Percentiles rank a stretch among this genome's conserved stretches.
Evolutionary conservation across 2,888 invertebrate genomes (phyloP).

Genomic region (Rutpela maculata): DNA sequence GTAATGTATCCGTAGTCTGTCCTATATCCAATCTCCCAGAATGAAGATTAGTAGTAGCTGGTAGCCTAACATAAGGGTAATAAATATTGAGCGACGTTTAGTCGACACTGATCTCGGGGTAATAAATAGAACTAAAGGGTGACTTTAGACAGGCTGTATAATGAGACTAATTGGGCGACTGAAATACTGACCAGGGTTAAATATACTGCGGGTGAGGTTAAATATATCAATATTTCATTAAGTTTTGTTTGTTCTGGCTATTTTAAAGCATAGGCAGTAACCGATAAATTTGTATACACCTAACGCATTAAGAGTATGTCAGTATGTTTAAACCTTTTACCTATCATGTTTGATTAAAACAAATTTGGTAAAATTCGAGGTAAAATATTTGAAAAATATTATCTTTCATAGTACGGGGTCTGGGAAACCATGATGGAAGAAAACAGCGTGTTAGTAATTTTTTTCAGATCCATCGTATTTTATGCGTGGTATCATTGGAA

Average conservation of each 20-base stretch:
- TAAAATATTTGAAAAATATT: too few relatives aligned
- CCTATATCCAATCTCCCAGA: conserved; percentile 7
- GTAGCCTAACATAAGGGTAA: conserved; percentile 35
- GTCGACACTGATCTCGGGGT: conserved; percentile 40
- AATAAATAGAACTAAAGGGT: conserved; percentile 34
- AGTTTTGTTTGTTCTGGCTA: conserved; percentile 26
- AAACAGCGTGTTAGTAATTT: too few relatives aligned
- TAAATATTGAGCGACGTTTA: conserved; percentile 42
- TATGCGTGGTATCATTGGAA: too few relatives aligned
- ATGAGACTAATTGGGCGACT: conserved; percentile 34
- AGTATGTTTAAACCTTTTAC: too few relatives aligned
- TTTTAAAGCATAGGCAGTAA: not conserved
- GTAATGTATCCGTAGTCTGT: not conserved
- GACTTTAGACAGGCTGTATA: conserved; percentile 10
- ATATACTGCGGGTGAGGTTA: conserved; percentile 14
- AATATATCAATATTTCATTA: conserved; percentile 25
- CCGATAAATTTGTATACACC: too few relatives aligned
- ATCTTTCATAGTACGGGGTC: too few relatives aligned
- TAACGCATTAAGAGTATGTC: too few relatives aligned
- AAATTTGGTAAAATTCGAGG: too few relatives aligned
- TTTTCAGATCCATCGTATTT: too few relatives aligned
- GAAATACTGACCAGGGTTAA: conserved; percentile 32
- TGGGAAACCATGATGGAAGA: too few relatives aligned
- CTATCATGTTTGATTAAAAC: too few relatives aligned
- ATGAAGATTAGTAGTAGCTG: conserved; percentile 26